A percentile compares a stretch with the other conserved stretches of the same genome.
These are phyloP conservation scores for Dolichomitus sp. DNA, from an alignment of 2,888 invertebrate species.

Conservation along the genomic window DNA sequence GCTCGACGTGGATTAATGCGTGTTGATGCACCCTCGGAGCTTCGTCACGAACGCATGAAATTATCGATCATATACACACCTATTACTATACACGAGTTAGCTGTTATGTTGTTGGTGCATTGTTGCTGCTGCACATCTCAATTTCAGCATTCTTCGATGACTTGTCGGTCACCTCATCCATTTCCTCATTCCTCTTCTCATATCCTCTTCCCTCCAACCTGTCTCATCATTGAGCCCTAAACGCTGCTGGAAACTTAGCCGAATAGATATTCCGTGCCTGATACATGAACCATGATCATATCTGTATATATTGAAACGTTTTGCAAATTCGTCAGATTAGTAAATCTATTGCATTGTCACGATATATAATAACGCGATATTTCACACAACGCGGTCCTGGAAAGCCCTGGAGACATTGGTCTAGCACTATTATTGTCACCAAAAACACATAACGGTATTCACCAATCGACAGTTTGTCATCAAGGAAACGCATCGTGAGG, in stretches of 20 bases:
- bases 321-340: conserved; percentile 31
- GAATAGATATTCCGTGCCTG: conserved; percentile 41
- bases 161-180: conserved; percentile 32
- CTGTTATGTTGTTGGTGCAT: background rate
- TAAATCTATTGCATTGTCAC: conserved; percentile 62
- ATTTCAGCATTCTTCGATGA: conserved; percentile 31
- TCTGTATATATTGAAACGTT: background rate
- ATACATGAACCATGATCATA: conserved; percentile 32
- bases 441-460: conserved; percentile 18
- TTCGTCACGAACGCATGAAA: conserved; percentile 57
- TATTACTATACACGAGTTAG: conserved; percentile 25
- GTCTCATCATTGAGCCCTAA: conserved; percentile 1
- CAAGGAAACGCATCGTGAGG: conserved; percentile 42
- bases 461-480: conserved; percentile 56
- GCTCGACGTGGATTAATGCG: conserved; percentile 40
- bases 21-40: conserved; percentile 44
- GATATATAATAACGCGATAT: conserved; percentile 41
- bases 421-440: conserved; percentile 6
- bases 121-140: conserved; percentile 30
- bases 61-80: conserved; percentile 18
- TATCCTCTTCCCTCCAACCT: conserved; percentile 31
- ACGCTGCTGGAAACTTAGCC: conserved; percentile 30
- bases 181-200: conserved; percentile 14
- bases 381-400: conserved; percentile 42
- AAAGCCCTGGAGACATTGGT: conserved; percentile 38